phyloP scores from a whole-genome alignment of 2,797 vertebrate species.

The Rallus crepitans region DNA sequence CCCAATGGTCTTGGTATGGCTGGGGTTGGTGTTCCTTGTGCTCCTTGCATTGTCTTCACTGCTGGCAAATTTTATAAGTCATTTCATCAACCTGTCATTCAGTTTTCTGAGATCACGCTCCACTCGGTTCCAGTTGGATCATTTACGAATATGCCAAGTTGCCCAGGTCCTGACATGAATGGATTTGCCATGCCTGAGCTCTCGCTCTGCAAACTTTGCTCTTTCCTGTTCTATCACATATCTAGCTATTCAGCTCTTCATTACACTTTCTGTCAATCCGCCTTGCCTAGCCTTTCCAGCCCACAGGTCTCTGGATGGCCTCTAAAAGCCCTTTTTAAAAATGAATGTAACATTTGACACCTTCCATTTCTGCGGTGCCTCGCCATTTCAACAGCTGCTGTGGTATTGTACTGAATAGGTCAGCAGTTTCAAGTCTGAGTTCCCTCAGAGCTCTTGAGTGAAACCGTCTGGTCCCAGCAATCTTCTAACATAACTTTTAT shows the following conservation, averaged over 20 bases:
- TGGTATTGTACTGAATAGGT: constrained; percentile 56
- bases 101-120: background rate
- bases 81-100: background rate
- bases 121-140: background rate
- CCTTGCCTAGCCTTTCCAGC: background rate
- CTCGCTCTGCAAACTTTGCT: background rate
- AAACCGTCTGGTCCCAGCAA: constrained; percentile 10
- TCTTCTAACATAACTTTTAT: background rate
- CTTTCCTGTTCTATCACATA: background rate
- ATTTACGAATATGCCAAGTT: background rate
- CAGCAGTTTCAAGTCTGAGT: constrained; percentile 24
- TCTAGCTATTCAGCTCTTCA: background rate
- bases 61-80: background rate
- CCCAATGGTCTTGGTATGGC: background rate
- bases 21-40: background rate
- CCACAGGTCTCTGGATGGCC: constrained; percentile 19
- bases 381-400: constrained; percentile 31
- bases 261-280: background rate
- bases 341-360: constrained; percentile 45
- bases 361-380: constrained; percentile 50
- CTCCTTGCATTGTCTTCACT: background rate
- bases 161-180: background rate
- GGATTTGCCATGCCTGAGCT: background rate
- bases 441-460: constrained; percentile 33
- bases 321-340: constrained; percentile 46